Evolutionary conservation across 1,140 invertebrate species (phyloP), one percentile per base, ranked within the genome.

Genomic region (Oscheius sp.): DNA sequence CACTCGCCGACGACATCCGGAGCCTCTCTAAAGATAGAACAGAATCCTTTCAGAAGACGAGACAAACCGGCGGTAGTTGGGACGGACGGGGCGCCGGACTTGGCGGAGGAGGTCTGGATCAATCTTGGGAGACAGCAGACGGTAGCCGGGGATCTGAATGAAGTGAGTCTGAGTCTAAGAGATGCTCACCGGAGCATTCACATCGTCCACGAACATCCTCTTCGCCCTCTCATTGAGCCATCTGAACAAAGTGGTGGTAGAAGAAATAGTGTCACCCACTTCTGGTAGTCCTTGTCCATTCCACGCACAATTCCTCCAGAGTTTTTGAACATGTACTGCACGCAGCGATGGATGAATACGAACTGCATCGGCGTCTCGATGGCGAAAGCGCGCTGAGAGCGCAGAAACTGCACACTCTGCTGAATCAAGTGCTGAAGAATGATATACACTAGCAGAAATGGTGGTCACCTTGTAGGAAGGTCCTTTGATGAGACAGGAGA

Each of bases 291-390:
- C 1, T 29, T 42, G 15, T 63, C 61, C 10, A 55, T 1, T 28
- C 59, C 71, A 65, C 75, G 1, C 76, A 67, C 23, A 79, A 38
- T 28, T 32, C 29, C 4, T 55, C 23, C 49, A 4, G 28, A 20
- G 23, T 55, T 55, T 28, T 52, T 67, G 73, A 64, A 75, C 62
- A 82, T 83, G 52, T 76, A 68, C 31, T 67, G 77, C 18, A 81
- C 75, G n/a, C 80, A 66, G 15, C 81, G 80, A 75, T 81, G 79
- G 26, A 81, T 74, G 38, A 78, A 81, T 28, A 81, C 76, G 55
- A 84, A 81, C 61, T 82, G 81, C 83, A 82, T 83, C 28, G 81
- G 81, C 20, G 81, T 82, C 67, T 82, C 81, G 34, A 82, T 65
- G 18, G 78, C 59, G 52, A 82, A 82, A n/a, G 81, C 63, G 15